phyloP scores from a whole-genome alignment of 2,113 vertebrate genomes.

The Spilogale gracilis region DNA sequence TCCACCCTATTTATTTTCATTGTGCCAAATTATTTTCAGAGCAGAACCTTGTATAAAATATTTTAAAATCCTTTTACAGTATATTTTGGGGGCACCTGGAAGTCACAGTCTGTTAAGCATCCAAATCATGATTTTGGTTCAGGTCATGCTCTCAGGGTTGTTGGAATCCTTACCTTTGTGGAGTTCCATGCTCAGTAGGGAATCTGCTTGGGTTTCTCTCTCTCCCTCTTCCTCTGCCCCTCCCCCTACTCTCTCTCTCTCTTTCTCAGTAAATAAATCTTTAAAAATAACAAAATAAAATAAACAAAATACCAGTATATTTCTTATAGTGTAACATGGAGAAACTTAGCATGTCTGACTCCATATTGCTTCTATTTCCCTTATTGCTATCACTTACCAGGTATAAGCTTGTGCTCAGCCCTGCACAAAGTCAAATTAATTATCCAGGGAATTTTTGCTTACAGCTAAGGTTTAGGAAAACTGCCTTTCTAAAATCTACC shows the following conservation, averaged over 20 bases:
- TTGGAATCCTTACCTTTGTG: background rate
- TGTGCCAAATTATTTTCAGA: background rate
- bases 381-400: background rate
- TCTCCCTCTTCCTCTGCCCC: background rate
- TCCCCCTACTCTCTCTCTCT: no score
- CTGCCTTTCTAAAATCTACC: background rate
- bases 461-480: background rate
- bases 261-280: background rate
- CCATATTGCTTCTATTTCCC: background rate
- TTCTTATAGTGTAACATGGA: background rate
- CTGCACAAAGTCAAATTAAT: background rate
- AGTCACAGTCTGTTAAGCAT: background rate
- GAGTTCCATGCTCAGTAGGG: background rate
- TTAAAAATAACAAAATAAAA: background rate
- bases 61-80: background rate
- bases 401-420: background rate
- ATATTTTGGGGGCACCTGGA: background rate
- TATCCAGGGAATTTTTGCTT: background rate
- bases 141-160: background rate
- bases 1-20: accelerated
- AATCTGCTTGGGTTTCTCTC: background rate
- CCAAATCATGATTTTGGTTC: background rate
- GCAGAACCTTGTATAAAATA: background rate
- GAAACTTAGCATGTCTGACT: background rate
- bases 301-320: background rate